phyloP scores from a whole-genome alignment of 2,888 invertebrate species.

The Apotomis capreana region DNA sequence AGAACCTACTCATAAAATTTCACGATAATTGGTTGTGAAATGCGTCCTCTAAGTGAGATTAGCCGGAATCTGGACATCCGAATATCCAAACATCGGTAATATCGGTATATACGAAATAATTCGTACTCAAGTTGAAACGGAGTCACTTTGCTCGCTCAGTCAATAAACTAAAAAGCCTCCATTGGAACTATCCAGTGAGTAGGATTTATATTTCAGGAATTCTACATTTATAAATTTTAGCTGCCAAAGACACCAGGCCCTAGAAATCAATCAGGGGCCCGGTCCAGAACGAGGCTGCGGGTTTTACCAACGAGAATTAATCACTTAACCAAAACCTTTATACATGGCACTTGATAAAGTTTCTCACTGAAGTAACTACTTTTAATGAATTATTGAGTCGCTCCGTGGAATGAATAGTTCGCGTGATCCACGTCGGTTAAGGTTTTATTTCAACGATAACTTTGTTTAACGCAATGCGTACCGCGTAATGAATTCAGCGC shows the following conservation, averaged over 20 bases:
- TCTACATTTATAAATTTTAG: background rate
- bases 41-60: no score
- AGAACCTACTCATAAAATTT: no score
- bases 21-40: no score
- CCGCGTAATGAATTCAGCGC: background rate
- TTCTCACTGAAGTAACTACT: constrained; percentile 4
- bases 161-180: no score
- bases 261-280: background rate
- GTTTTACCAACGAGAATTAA: background rate
- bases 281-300: background rate
- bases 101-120: no score
- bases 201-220: background rate
- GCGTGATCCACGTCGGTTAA: constrained; percentile 2
- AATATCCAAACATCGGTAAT: no score
- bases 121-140: no score
- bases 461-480: constrained; percentile 1
- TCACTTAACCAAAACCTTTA: constrained; percentile 10
- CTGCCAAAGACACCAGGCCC: background rate
- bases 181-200: no score
- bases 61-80: no score
- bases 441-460: constrained; percentile 1
- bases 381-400: constrained; percentile 14
- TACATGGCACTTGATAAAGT: constrained; percentile 1
- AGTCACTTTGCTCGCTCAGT: no score
- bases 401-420: background rate